Evolutionary conservation across 1,140 invertebrate genomes (phyloP), one percentile per base, ranked within the genome.

Genomic region (Panonychus citri): DNA sequence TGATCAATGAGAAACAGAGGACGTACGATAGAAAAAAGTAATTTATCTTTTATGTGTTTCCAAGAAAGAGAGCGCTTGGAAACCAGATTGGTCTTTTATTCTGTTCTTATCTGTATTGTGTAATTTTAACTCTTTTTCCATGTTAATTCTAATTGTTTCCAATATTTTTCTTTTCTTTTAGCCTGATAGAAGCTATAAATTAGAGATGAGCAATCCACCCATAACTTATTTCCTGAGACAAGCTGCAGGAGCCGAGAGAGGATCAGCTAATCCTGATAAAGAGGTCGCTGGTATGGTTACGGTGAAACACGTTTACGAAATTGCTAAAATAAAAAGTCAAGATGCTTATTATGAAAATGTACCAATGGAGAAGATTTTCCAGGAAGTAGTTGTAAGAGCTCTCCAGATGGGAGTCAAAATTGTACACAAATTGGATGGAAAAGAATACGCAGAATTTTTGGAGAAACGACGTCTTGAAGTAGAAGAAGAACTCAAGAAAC

Each of bases 291-390:
- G 94, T 0, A 93, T 82, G 74, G 77, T 98, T 52, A 89, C 89
- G 2, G 65, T 91, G 0, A 97, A 95, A 69, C 94, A 99, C 73
- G 69, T 98, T 30, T 99, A 97, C 73, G 94, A 99, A 78, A 98
- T 99, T 66, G 93, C 94, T 0, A 77, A 80, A 70, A 85, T 98
- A 3, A 98, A 98, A 72, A 73, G 77, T 17, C 67, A 83, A 68
- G 94, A 98, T 74, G 81, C 83, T 26, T 69, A 78, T 13, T 73
- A 82, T 61, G 74, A 80, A 56, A 71, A 78, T 27, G 65, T 77
- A 13, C 70, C 76, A 27, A 64, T 90, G 42, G 62, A 90, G 71
- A 75, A 83, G 65, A 77, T 94, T 63, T 91, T 85, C 68, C 73
- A 78, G 64, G 76, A 78, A 73, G 65, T 95, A 17, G 76, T 91